A percentile compares a stretch with the other conserved stretches of the same genome.
Conservation (phyloP, 2,113 vertebrate genomes). For the Halcyon senegalensis region DNA sequence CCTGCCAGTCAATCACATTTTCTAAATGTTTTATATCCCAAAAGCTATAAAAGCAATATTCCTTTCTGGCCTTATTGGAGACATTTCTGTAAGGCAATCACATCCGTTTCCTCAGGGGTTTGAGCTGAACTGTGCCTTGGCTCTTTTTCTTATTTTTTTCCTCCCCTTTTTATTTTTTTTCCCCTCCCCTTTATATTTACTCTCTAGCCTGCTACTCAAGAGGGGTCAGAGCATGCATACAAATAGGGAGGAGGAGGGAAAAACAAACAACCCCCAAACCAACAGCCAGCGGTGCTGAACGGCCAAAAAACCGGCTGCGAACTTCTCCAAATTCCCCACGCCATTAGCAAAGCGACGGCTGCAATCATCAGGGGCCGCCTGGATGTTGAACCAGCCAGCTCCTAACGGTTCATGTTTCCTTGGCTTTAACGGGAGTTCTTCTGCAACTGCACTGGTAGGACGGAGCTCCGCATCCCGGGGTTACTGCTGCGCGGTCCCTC, state of each 20-base stretch:
- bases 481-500: neutral
- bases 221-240: conserved; percentile 72
- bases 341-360: neutral
- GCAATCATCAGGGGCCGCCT: neutral
- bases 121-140: conserved; percentile 67
- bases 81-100: conserved; percentile 81
- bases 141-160: neutral
- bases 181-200: conserved; percentile 72
- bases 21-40: conserved; percentile 82
- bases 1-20: conserved; percentile 77
- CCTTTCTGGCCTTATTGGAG: conserved; percentile 79
- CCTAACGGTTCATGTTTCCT: rapidly evolving
- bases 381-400: neutral
- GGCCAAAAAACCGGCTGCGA: neutral
- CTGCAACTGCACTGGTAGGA: rapidly evolving
- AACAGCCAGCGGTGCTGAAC: neutral
- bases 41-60: conserved; percentile 85
- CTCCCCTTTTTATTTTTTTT: conserved; percentile 20
- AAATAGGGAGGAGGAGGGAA: conserved; percentile 51
- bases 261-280: neutral
- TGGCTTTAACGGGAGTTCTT: neutral
- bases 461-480: neutral
- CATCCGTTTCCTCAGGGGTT: conserved; percentile 77
- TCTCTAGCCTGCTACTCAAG: conserved; percentile 64
- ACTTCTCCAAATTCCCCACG: neutral